Conservation (phyloP, 2,888 invertebrate genomes). For the Synergus gifuensis region DNA sequence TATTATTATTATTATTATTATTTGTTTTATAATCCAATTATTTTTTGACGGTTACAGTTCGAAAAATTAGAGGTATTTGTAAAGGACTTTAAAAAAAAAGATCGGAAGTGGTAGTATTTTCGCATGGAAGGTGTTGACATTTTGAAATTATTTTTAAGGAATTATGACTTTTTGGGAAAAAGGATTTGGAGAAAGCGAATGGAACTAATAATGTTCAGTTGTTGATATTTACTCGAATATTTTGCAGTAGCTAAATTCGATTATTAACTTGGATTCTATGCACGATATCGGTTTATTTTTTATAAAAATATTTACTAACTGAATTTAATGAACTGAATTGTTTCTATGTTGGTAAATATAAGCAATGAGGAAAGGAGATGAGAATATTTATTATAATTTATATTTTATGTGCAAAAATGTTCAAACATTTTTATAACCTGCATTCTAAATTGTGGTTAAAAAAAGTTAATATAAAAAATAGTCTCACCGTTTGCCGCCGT, state of each 20-base stretch:
- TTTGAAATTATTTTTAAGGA: not conserved
- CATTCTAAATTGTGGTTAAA: not conserved
- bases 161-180: not conserved
- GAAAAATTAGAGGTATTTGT: not conserved
- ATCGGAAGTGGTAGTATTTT: not conserved
- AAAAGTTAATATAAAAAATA: not conserved
- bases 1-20: no score
- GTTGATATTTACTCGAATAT: not conserved
- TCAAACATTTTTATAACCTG: not conserved
- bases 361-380: not conserved
- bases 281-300: not conserved
- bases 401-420: not conserved
- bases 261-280: not conserved
- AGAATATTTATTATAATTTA: not conserved
- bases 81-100: not conserved
- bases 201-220: not conserved
- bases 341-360: not conserved
- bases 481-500: no score
- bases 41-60: not conserved
- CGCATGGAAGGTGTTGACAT: not conserved
- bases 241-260: not conserved
- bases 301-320: not conserved
- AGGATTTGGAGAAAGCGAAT: not conserved
- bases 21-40: not conserved
- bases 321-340: not conserved